Conservation (phyloP, 2,888 invertebrate species). For the Cerastis leucographa region DNA sequence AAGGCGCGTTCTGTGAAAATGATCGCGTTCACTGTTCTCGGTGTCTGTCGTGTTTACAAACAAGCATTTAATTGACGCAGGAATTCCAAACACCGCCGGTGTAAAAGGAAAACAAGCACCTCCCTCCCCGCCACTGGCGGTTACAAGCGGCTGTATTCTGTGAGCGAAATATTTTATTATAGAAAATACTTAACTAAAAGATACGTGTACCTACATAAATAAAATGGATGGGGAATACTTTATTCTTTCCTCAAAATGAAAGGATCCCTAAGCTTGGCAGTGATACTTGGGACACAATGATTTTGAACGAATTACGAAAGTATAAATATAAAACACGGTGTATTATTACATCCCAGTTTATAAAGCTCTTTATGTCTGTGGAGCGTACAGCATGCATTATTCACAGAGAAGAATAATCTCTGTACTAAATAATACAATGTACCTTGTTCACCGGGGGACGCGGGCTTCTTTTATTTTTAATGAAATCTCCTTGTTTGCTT, state of each 20-base stretch:
- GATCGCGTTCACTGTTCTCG: conserved; percentile 75
- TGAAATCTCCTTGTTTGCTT: conserved; percentile 75
- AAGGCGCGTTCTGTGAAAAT: conserved; percentile 82
- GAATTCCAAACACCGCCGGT: conserved; percentile 85
- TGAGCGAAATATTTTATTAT: conserved; percentile 58
- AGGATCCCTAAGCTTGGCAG: conserved; percentile 50
- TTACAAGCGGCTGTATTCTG: conserved; percentile 67
- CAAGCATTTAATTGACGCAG: conserved; percentile 85
- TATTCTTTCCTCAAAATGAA: conserved; percentile 21
- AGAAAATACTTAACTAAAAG: conserved; percentile 28
- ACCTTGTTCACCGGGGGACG: conserved; percentile 69
- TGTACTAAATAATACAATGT: conserved; percentile 74
- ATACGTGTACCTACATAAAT: conserved; percentile 18
- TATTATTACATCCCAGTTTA: conserved; percentile 71
- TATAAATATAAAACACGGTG: conserved; percentile 69
- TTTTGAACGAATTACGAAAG: conserved; percentile 60
- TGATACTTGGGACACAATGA: conserved; percentile 53
- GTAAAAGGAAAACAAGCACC: conserved; percentile 82
- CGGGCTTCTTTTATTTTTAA: conserved; percentile 76
- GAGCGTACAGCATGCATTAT: conserved; percentile 74
- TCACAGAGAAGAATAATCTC: conserved; percentile 75
- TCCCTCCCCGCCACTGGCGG: conserved; percentile 68
- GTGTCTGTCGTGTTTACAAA: conserved; percentile 86
- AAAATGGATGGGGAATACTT: conserved; percentile 17
- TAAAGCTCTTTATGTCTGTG: conserved; percentile 75